Base-by-base conservation (phyloP, 2,888 invertebrate genomes). In the Latheticus oryzae region DNA sequence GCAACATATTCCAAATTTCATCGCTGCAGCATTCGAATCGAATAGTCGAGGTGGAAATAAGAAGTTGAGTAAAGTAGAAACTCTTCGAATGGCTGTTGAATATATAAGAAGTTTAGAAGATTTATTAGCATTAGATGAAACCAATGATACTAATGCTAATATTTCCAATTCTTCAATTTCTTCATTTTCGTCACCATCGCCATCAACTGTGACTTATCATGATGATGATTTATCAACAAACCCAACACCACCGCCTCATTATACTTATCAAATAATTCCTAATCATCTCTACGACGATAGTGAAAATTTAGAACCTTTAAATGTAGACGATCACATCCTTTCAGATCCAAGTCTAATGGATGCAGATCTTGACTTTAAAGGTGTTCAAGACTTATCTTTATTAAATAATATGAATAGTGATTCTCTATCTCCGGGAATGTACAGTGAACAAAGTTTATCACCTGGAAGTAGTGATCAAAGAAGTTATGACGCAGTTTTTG, bases 1-100 rank as follows among this genome's bases (percentile, higher is more conserved):
- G 11, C 89, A 91, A 68, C 93, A 92, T 74, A 93, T 95, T 63
- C 95, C 94, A 0, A 89, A 87, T 48, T 89, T 90, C 73, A 89
- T 91, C 0, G 90, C 91, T 0, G 82, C 86, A 43, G 85, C 84
- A 0, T 89, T 86, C 60, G 88, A 78, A 60, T 73, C 85, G 3
- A 87, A 86, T 53, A 85, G 84, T 28, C 87, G 87, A 9, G 79
- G 87, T 62, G 87, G 89, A 13, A 85, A 85, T 65, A 93, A 92
- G 72, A 93, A 93, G 71, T 79, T 92, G 2, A 91, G 91, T 69
- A 93, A 93, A 82, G 93, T 93, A 1, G 95, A 95, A 79, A 95
- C 95, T 0, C 78, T 95, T 28, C 83, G 92, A 37, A 93, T 93
- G 88, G 95, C 94, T 3, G 93, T 95, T 0, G 93, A 94, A 72